A percentile compares a stretch with the other conserved stretches of the same genome.
These are phyloP conservation scores for Pseudobourletiella spinata DNA, from an alignment of 1,140 invertebrate species.

Conservation along the genomic window DNA sequence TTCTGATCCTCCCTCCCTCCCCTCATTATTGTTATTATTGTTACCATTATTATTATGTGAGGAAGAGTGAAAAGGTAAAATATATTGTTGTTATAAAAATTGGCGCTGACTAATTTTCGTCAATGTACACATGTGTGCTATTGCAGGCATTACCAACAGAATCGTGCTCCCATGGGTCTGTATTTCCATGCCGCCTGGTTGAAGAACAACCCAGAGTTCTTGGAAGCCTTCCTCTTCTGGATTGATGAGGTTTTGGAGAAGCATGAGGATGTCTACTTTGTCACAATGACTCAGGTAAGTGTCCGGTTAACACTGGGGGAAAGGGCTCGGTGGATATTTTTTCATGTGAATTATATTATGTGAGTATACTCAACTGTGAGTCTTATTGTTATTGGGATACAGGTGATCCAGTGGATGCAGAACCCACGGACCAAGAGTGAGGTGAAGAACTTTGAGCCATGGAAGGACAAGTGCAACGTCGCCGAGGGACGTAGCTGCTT, in stretches of 20 bases:
- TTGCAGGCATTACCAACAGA: slow-evolving; percentile 72
- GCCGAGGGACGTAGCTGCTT: slow-evolving; percentile 45
- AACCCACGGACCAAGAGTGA: slow-evolving; percentile 75
- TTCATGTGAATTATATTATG: neutral
- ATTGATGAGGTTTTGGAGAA: slow-evolving; percentile 80
- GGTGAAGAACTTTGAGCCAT: slow-evolving; percentile 83
- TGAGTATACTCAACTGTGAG: neutral
- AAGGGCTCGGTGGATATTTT: too few relatives aligned
- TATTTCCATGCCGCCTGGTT: slow-evolving; percentile 95
- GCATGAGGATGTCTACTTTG: slow-evolving; percentile 90
- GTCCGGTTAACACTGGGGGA: too few relatives aligned
- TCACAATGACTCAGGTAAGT: slow-evolving; percentile 78
- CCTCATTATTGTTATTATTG: neutral
- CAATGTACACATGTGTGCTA: neutral
- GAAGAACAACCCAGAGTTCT: slow-evolving; percentile 86
- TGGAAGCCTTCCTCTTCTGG: slow-evolving; percentile 89
- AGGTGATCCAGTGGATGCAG: slow-evolving; percentile 91
- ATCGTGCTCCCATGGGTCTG: slow-evolving; percentile 82
- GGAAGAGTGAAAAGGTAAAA: neutral
- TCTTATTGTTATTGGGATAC: too few relatives aligned
- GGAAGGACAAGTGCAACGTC: slow-evolving; percentile 83
- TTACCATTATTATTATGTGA: neutral
- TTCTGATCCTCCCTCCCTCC: neutral
- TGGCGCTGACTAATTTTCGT: neutral
- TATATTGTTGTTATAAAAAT: too few relatives aligned